These are phyloP conservation scores for Alloplasta piceator DNA, from an alignment of 2,888 invertebrate genomes.

Conservation along the genomic window DNA sequence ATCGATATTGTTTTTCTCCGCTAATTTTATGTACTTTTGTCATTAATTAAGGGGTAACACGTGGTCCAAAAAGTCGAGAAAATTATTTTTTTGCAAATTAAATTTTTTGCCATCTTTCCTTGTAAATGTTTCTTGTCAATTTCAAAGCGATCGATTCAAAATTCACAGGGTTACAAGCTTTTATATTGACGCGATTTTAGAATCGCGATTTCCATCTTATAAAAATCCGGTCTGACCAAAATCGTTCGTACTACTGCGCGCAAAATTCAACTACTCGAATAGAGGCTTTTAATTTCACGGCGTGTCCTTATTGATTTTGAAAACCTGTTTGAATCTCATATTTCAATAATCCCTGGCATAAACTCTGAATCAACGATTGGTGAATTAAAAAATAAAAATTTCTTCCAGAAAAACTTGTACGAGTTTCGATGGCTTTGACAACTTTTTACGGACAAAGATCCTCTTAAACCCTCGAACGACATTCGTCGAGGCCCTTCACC, in stretches of 20 bases:
- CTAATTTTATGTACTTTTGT: too few species aligned
- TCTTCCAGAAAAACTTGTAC: background rate
- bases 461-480: conserved; percentile 20
- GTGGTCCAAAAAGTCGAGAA: too few species aligned
- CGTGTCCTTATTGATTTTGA: background rate
- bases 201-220: too few species aligned
- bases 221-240: conserved; percentile 10
- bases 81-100: too few species aligned
- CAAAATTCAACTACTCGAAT: background rate
- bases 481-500: conserved; percentile 17
- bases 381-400: background rate
- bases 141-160: too few species aligned
- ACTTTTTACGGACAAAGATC: background rate
- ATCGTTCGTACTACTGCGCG: conserved; percentile 1
- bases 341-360: too few species aligned
- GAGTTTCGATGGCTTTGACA: background rate
- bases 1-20: too few species aligned
- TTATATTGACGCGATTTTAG: too few species aligned
- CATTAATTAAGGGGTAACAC: too few species aligned
- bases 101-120: too few species aligned
- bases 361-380: background rate
- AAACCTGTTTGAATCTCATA: background rate
- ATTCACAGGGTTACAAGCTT: too few species aligned
- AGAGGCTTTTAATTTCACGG: background rate
- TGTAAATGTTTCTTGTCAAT: too few species aligned